Evolutionary conservation across 2,797 vertebrate genomes (phyloP).

Genomic region (Hapalemur alaotrensis): DNA sequence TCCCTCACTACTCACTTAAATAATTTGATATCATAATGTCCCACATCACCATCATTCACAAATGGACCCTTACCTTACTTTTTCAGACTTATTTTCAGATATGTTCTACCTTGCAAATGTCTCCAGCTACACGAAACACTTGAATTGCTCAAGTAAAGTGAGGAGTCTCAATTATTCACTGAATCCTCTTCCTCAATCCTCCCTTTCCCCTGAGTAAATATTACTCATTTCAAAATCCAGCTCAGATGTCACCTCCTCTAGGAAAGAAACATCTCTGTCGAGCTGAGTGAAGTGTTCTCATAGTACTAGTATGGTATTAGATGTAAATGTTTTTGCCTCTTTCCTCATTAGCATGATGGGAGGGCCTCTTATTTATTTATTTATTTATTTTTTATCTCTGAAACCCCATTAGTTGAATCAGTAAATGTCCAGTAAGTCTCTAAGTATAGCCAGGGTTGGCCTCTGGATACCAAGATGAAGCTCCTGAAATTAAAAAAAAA

Average conservation of each 20-base stretch:
- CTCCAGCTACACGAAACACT: neutral
- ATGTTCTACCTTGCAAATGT: neutral
- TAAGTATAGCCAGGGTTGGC: neutral
- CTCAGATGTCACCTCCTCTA: neutral
- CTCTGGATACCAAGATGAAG: neutral
- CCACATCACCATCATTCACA: neutral
- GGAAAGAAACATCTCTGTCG: neutral
- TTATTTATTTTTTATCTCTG: neutral
- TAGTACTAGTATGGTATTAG: neutral
- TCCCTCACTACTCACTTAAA: neutral
- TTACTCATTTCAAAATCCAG: neutral
- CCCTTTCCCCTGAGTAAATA: neutral
- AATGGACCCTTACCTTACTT: rapidly evolving
- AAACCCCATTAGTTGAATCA: neutral
- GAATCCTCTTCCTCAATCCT: neutral
- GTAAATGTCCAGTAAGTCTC: neutral
- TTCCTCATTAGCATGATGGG: neutral
- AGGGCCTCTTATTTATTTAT: neutral
- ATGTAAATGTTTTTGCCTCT: neutral
- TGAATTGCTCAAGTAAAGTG: neutral
- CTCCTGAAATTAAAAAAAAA: neutral
- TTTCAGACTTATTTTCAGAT: neutral
- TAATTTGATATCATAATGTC: neutral
- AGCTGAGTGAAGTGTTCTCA: neutral
- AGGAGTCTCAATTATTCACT: neutral